Evolutionary conservation across 2,113 vertebrate species (phyloP).

Genomic region (Oreochromis tanganicae): DNA sequence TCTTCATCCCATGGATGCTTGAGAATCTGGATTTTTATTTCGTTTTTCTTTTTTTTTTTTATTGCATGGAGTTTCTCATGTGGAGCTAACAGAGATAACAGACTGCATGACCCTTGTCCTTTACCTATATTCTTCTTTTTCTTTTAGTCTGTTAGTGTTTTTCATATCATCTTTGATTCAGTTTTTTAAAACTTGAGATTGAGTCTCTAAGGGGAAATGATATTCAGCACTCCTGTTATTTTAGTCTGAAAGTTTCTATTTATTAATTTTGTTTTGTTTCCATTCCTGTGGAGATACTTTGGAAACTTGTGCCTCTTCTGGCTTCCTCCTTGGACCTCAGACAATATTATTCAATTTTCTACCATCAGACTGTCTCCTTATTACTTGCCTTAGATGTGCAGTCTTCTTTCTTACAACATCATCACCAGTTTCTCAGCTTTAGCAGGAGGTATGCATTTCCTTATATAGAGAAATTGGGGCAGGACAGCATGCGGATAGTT

Average conservation of each 20-base stretch:
- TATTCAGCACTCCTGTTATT: not conserved
- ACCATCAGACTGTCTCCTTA: not conserved
- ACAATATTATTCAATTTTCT: not conserved
- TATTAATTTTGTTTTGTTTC: not conserved
- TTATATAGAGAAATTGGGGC: not conserved
- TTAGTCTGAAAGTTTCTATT: not conserved
- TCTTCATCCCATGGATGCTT: not conserved
- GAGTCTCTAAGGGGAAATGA: not conserved
- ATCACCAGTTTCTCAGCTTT: not conserved
- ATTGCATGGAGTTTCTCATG: not conserved
- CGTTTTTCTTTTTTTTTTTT: accelerated
- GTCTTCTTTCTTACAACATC: not conserved
- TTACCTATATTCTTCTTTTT: not conserved
- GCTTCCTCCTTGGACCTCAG: not conserved
- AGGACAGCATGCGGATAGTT: not conserved
- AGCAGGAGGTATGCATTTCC: not conserved
- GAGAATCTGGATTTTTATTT: not conserved
- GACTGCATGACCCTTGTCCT: not conserved
- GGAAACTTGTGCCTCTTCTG: not conserved
- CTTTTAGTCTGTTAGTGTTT: not conserved
- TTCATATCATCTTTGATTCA: not conserved
- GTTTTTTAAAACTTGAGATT: not conserved
- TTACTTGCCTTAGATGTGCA: not conserved
- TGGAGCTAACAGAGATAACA: not conserved
- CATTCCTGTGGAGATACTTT: not conserved